Conservation (phyloP, 2,113 vertebrate genomes). For the Urocolius indicus region DNA sequence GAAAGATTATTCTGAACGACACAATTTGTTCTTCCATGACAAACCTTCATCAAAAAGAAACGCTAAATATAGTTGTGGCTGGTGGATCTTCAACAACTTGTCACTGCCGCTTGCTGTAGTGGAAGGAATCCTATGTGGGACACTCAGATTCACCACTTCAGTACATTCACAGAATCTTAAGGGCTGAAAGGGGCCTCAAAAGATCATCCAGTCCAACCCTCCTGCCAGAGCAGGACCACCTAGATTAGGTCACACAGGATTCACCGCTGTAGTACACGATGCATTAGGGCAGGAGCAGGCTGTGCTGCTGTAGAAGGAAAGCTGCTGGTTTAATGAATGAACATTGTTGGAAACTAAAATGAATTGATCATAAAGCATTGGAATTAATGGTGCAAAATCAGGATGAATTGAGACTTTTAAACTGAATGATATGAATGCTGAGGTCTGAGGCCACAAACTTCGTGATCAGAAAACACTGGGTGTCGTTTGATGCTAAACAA, state of each 20-base stretch:
- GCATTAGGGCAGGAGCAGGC: neutral
- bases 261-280: rapidly evolving
- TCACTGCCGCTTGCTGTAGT: neutral
- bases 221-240: no score
- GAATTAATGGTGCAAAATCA: no score
- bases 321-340: neutral
- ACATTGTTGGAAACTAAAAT: neutral
- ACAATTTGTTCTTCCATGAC: conserved; percentile 18
- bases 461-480: no score
- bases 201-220: no score
- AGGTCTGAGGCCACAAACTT: no score
- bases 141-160: neutral
- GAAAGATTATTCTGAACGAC: neutral
- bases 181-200: no score
- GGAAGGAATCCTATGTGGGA: neutral
- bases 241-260: no score
- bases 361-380: no score
- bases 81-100: neutral
- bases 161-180: no score
- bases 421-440: no score
- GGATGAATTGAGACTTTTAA: no score
- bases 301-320: neutral
- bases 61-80: neutral
- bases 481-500: no score
- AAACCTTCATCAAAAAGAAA: neutral